A percentile compares a stretch with the other conserved stretches of the same genome.
Evolutionary conservation across 1,140 invertebrate genomes (phyloP).

Genomic region (Myzus persicae): DNA sequence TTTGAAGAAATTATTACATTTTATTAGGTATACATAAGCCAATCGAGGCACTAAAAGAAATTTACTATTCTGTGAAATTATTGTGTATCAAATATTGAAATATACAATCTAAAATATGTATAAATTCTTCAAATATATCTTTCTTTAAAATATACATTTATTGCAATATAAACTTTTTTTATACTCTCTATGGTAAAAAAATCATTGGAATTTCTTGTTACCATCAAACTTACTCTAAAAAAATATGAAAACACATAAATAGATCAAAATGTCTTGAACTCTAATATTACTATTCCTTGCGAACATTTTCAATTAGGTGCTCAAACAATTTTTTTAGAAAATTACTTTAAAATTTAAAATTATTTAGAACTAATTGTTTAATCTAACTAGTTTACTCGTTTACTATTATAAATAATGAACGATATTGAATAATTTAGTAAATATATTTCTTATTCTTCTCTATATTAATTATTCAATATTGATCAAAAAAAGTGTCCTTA

Average conservation of each 20-base stretch:
- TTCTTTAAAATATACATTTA: background rate
- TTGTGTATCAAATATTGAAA: background rate
- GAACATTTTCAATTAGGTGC: conserved; percentile 12
- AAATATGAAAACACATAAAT: background rate
- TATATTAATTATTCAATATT: conserved; percentile 22
- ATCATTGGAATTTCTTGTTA: background rate
- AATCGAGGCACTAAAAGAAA: background rate
- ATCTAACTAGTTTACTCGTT: background rate
- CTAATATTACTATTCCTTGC: background rate
- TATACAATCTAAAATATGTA: background rate
- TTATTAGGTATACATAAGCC: background rate
- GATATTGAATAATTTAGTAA: background rate
- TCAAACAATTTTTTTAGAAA: background rate
- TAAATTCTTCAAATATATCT: background rate
- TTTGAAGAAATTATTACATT: background rate
- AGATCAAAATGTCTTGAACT: background rate
- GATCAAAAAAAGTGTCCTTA: background rate
- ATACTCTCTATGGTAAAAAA: background rate
- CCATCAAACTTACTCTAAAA: background rate
- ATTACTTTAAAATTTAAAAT: conserved; percentile 14
- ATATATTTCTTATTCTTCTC: too few species aligned
- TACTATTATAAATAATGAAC: background rate
- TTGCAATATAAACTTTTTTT: background rate
- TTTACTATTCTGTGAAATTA: background rate
- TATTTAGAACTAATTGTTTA: background rate